phyloP scores from a whole-genome alignment of 2,113 vertebrate genomes.

The Aptenodytes patagonicus region DNA sequence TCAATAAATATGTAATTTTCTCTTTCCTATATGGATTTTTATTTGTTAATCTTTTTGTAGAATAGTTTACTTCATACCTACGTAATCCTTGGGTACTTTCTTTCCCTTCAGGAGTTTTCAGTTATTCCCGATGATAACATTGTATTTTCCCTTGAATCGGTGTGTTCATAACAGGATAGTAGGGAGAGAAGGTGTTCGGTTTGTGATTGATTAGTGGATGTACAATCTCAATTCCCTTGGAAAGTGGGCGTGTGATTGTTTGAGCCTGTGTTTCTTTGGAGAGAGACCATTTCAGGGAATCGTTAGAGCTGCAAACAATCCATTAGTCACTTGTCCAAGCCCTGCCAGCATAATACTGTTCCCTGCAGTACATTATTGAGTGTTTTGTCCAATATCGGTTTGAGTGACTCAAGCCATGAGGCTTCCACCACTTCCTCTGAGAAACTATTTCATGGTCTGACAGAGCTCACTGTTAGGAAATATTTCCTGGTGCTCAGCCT shows the following conservation, averaged over 20 bases:
- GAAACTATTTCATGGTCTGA: conserved; percentile 38
- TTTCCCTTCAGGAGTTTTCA: conserved; percentile 16
- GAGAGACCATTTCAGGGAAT: conserved; percentile 55
- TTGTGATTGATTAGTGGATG: conserved; percentile 60
- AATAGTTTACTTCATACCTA: not conserved
- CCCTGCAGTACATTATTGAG: conserved; percentile 40
- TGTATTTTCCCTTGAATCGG: not conserved
- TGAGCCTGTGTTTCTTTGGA: conserved; percentile 48
- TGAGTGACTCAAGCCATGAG: conserved; percentile 49
- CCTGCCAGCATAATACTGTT: conserved; percentile 22
- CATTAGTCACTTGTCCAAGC: conserved; percentile 46
- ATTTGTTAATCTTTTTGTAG: not conserved
- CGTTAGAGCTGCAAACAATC: conserved; percentile 18
- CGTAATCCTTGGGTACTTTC: not conserved
- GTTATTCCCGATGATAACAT: not conserved
- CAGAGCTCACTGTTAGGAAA: conserved; percentile 15
- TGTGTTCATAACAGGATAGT: not conserved
- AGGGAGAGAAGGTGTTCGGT: not conserved
- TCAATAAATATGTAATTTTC: not conserved
- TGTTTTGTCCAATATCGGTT: conserved; percentile 45
- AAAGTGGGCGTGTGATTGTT: conserved; percentile 10
- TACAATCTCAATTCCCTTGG: conserved; percentile 32
- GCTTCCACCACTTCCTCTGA: conserved; percentile 50
- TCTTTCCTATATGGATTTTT: not conserved
- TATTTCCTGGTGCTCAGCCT: conserved; percentile 36